phyloP scores from a whole-genome alignment of 2,888 invertebrate species.

The Plagiodera versicolora region DNA sequence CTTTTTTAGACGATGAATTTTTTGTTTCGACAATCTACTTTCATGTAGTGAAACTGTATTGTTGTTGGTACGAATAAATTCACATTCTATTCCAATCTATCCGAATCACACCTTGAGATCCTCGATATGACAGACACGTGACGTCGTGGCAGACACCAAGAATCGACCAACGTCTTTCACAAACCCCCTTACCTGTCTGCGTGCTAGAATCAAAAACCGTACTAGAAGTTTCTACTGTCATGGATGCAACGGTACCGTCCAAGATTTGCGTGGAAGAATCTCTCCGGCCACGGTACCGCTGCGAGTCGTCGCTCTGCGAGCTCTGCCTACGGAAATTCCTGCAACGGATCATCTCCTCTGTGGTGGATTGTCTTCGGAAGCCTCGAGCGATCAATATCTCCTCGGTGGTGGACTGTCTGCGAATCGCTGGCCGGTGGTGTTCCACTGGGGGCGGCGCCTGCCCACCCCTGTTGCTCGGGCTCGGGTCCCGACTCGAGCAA shows the following conservation, averaged over 20 bases:
- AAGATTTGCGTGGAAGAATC: constrained; percentile 90
- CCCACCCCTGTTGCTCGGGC: constrained; percentile 71
- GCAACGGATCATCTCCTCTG: constrained; percentile 91
- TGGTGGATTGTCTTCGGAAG: constrained; percentile 86
- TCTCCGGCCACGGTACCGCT: constrained; percentile 66
- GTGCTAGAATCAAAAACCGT: constrained; percentile 92
- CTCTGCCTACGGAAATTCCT: constrained; percentile 77
- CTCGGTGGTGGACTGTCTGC: constrained; percentile 88
- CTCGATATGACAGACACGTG: neutral
- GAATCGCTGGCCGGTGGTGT: constrained; percentile 71
- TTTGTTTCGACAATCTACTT: too few relatives aligned
- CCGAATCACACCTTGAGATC: neutral
- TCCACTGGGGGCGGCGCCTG: constrained; percentile 57
- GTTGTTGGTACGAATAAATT: too few relatives aligned
- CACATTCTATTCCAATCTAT: too few relatives aligned
- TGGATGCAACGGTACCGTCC: constrained; percentile 87
- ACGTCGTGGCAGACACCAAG: neutral
- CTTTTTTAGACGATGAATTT: too few relatives aligned
- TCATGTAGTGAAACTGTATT: too few relatives aligned
- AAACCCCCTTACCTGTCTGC: constrained; percentile 76
- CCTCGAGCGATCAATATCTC: constrained; percentile 89
- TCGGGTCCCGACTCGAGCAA: constrained; percentile 84
- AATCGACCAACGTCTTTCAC: neutral
- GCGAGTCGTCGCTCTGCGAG: constrained; percentile 74
- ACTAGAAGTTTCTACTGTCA: constrained; percentile 92